Base-by-base conservation (phyloP, 2,888 invertebrate species). In the Eupithecia subfuscata region DNA sequence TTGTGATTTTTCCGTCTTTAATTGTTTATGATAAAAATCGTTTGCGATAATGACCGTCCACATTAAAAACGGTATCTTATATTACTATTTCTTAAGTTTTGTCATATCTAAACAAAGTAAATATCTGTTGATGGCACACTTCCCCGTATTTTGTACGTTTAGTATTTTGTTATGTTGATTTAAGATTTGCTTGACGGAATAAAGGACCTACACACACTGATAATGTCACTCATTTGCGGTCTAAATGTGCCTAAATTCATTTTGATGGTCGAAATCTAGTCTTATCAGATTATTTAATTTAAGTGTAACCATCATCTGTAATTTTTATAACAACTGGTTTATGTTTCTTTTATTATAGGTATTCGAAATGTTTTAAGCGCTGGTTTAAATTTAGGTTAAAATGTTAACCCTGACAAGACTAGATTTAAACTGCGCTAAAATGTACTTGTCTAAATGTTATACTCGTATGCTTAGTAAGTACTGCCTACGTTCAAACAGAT, bases 241-340 rank as follows among this genome's bases (percentile, higher is more conserved):
- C 84, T 85, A 85, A 83, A 80, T 81, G 84, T 85, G 86, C 84
- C 86, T 86, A 85, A 84, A 78, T 81, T 79, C 79, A 79, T 77
- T 78, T 80, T 76, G 12, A 70, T 25, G 56, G 64, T 74, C 48
- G 18, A 67, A 70, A 70, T 64, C 74, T 76, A 74, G 71, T 76
- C 68, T 65, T 74, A 43, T 71, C 74, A 69, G 52, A 43, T 60
- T 30, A n/a, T 16, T 60, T 68, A 18, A 9, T 45, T 64, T 45
- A 1, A 11, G 16, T 30, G 68, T 40, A 11, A 68, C 16, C 43
- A 43, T 67, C 22, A 40, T 22, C n/a, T 22, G 22, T 40, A 9
- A 67, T 11, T 12, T n/a, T n/a, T 37, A 63, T 18, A 34, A 22
- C 22, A 52, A 52, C n/a, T 52, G n/a, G 52, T 48, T 48, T 11